A percentile compares a stretch with the other conserved stretches of the same genome.
phyloP scores from a whole-genome alignment of 2,888 invertebrate genomes.

The Caenorhabditis parvicauda region DNA sequence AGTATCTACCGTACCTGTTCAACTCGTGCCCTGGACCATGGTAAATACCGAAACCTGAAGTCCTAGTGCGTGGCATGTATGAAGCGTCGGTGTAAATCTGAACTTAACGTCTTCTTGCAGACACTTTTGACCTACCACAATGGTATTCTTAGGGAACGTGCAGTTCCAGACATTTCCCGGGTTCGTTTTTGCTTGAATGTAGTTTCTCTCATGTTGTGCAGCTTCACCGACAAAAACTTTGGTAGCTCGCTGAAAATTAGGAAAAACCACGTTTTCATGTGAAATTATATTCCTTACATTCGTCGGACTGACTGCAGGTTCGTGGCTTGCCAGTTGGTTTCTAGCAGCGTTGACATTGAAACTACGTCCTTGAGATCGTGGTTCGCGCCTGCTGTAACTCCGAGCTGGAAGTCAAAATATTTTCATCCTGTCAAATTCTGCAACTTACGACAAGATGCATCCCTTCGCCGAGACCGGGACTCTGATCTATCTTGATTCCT shows the following conservation, averaged over 20 bases:
- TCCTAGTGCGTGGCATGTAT: not conserved
- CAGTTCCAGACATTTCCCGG: slow-evolving; percentile 17
- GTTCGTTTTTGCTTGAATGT: slow-evolving; percentile 5
- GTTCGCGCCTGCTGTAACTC: too few relatives aligned
- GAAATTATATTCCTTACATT: slow-evolving; percentile 7
- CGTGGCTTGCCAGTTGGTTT: too few relatives aligned
- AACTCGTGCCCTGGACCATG: slow-evolving; percentile 18
- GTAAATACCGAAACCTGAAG: slow-evolving; percentile 22
- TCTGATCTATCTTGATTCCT: too few relatives aligned
- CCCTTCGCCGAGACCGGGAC: too few relatives aligned
- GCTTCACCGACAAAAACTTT: slow-evolving; percentile 7
- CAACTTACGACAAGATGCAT: too few relatives aligned
- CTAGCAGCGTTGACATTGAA: too few relatives aligned
- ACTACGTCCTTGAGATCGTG: too few relatives aligned
- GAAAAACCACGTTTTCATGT: not conserved
- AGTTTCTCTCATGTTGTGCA: slow-evolving; percentile 3
- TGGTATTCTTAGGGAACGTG: slow-evolving; percentile 10
- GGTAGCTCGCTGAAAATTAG: slow-evolving; percentile 7
- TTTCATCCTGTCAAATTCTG: too few relatives aligned
- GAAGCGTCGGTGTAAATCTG: slow-evolving; percentile 28
- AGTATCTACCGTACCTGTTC: slow-evolving; percentile 9
- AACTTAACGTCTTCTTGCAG: not conserved
- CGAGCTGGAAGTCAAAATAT: too few relatives aligned
- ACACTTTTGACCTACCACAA: not conserved
- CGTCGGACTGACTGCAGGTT: slow-evolving; percentile 19